Percentiles rank a stretch among this genome's conserved stretches.
Evolutionary conservation across 1,140 invertebrate species (phyloP).

Genomic region (Triops cancriformis): DNA sequence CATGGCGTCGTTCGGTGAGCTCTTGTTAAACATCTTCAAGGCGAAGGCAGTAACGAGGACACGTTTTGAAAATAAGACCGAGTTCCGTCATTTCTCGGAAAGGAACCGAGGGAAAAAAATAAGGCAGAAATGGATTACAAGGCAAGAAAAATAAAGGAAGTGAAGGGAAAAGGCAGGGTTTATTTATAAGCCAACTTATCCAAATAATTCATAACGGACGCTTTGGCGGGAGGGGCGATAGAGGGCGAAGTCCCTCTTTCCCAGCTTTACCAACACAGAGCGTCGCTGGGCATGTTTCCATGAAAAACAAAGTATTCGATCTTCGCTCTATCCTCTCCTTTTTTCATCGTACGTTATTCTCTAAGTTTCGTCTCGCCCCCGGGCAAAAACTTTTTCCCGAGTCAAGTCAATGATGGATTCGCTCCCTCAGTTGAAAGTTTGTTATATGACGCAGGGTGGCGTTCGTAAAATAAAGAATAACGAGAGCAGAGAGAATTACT

Average conservation of each 20-base stretch:
- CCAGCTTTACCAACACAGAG: background rate
- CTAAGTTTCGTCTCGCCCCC: background rate
- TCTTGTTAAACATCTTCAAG: background rate
- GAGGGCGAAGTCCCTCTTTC: background rate
- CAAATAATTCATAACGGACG: slow-evolving; percentile 1
- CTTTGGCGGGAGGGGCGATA: too few relatives aligned
- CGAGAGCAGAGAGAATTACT: too few relatives aligned
- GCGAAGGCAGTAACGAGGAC: too few relatives aligned
- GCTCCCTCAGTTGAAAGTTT: background rate
- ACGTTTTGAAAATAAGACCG: too few relatives aligned
- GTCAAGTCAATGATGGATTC: background rate
- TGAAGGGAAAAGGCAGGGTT: background rate
- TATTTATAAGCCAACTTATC: slow-evolving; percentile 2
- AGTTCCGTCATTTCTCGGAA: too few relatives aligned
- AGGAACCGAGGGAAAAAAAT: background rate
- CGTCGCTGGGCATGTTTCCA: slow-evolving; percentile 6
- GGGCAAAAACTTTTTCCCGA: background rate
- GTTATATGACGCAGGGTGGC: background rate
- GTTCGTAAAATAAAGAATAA: background rate
- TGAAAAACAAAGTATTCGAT: background rate
- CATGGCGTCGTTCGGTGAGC: background rate
- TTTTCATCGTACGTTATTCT: background rate
- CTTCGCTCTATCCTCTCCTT: background rate
- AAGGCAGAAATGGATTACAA: background rate
- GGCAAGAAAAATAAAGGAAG: background rate